Percentiles rank a stretch among this genome's conserved stretches.
These are phyloP conservation scores for Papilio elwesi DNA, from an alignment of 2,888 invertebrate genomes.

Conservation along the genomic window DNA sequence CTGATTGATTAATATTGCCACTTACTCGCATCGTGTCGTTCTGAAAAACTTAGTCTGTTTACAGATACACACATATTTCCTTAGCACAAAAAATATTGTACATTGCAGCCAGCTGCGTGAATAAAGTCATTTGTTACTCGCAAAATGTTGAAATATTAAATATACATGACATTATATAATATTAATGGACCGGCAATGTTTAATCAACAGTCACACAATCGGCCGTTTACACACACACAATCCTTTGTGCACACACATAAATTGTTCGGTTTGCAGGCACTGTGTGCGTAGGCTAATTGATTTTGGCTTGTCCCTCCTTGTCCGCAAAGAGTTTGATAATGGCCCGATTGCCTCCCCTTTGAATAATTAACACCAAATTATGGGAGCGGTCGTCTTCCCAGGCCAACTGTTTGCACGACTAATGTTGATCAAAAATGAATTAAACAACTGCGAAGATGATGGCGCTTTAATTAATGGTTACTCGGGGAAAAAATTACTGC, in stretches of 20 bases:
- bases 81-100: no score
- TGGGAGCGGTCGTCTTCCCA: constrained; percentile 50
- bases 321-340: constrained; percentile 57
- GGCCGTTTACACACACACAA: constrained; percentile 57
- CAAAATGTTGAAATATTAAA: background rate
- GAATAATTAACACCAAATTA: constrained; percentile 77
- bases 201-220: constrained; percentile 50
- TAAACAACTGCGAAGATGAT: constrained; percentile 41
- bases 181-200: constrained; percentile 1
- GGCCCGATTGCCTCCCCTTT: constrained; percentile 57
- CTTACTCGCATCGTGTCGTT: no score
- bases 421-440: constrained; percentile 67
- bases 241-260: constrained; percentile 61
- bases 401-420: constrained; percentile 61
- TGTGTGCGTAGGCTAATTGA: constrained; percentile 74
- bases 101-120: no score
- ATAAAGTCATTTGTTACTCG: no score
- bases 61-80: no score
- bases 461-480: constrained; percentile 51
- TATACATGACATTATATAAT: background rate
- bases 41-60: no score
- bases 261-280: constrained; percentile 54
- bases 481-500: constrained; percentile 21
- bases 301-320: constrained; percentile 59
- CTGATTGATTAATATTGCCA: no score